Conservation (phyloP, 2,797 vertebrate genomes). For the Sebastes hubbsi region DNA sequence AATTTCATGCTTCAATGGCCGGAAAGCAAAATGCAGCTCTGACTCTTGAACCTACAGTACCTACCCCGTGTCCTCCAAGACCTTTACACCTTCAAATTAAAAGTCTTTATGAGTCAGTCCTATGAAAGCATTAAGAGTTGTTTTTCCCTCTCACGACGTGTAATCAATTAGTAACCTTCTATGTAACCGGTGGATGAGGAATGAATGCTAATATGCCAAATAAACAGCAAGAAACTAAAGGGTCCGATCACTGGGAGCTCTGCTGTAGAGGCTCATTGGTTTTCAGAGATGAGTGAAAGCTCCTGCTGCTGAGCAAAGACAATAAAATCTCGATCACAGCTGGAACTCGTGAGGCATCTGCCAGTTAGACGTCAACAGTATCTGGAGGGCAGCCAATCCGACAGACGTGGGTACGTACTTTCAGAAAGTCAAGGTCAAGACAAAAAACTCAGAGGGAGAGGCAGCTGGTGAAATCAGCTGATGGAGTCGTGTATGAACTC, state of each 20-base stretch:
- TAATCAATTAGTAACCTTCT: neutral
- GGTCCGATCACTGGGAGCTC: neutral
- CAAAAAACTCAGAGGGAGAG: conserved; percentile 7
- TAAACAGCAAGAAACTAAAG: neutral
- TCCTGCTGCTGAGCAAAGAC: conserved; percentile 23
- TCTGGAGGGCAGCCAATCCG: conserved; percentile 52
- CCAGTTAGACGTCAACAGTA: conserved; percentile 30
- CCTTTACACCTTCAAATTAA: conserved; percentile 15
- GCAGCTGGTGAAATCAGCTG: conserved; percentile 28
- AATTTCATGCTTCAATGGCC: conserved; percentile 65
- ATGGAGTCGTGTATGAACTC: conserved; percentile 10
- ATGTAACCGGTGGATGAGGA: neutral
- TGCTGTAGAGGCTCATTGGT: conserved; percentile 2
- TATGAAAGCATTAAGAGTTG: neutral
- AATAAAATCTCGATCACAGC: conserved; percentile 42
- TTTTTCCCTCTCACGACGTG: neutral
- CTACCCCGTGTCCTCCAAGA: conserved; percentile 15
- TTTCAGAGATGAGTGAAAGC: conserved; percentile 3
- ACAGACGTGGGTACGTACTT: conserved; percentile 13
- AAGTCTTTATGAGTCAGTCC: neutral
- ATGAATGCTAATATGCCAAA: neutral
- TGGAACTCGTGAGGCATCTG: conserved; percentile 45
- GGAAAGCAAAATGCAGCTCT: conserved; percentile 38
- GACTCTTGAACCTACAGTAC: conserved; percentile 40
- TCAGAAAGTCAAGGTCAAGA: conserved; percentile 54